Base-by-base conservation (phyloP, 1,140 invertebrate genomes). In the Trichonephila clavipes region DNA sequence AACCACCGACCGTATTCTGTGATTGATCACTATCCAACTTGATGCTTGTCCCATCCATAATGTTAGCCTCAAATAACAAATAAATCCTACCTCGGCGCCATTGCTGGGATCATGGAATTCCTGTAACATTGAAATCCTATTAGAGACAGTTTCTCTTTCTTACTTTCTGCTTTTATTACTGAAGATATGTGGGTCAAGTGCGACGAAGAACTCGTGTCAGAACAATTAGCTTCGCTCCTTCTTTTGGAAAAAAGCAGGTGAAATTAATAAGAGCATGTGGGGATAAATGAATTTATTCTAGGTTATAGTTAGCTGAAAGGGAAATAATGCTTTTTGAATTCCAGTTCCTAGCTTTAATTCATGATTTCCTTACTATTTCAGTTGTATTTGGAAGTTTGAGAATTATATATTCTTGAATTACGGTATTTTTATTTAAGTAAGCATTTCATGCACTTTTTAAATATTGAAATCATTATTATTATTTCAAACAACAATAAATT, bases 101-200 rank as follows among this genome's bases (percentile, higher is more conserved):
- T 12, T 12, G 34, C 4, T 34, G 5, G 82, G 58, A 85, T 85
- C 21, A 6, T 44, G 44, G 82, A 85, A 24, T 85, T 85, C 28
- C 82, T 51, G 82, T 21, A 59, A 58, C 82, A 85, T 51, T 85
- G 82, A 58, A 85, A 85, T 85, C 82, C 82, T 44, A 85, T 85
- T 85, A 85, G 82, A 14, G 3, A 28, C 44, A 16, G 44, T 58
- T 58, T 59, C 4, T 85, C 14, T 58, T 24, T 51, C 51, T 66
- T 64, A 1, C 19, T n/a, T 21, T n/a, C 21, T 58, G 14, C 5
- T 59, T 85, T 34, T 24, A 16, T 85, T 21, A 10, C 21, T 6
- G 44, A 12, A 3, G 58, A 51, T 44, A 58, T 85, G 21, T 24
- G 58, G 82, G 44, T 85, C 82, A 85, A 85, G 82, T 58, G 44